These are phyloP conservation scores for Lucifuga dentata DNA, from an alignment of 2,113 vertebrate species.

Conservation along the genomic window DNA sequence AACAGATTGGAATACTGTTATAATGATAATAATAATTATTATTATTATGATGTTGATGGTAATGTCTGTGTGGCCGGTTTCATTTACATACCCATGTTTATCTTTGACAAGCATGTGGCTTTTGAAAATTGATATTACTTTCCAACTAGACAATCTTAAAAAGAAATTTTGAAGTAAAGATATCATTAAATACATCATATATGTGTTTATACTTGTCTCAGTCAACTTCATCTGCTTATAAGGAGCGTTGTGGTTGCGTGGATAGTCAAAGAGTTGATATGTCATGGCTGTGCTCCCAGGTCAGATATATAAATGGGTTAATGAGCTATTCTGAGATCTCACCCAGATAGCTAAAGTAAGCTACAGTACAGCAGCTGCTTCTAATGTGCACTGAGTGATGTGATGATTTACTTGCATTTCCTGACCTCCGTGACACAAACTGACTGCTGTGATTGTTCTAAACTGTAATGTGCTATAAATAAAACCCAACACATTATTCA, in stretches of 20 bases:
- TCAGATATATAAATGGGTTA: slow-evolving; percentile 76
- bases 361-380: slow-evolving; percentile 75
- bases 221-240: slow-evolving; percentile 40
- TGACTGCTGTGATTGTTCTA: neutral
- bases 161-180: neutral
- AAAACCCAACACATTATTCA: neutral
- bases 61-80: neutral
- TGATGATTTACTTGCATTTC: slow-evolving; percentile 59
- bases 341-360: slow-evolving; percentile 71
- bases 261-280: slow-evolving; percentile 39
- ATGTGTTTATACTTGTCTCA: slow-evolving; percentile 45
- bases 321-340: slow-evolving; percentile 79
- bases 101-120: neutral
- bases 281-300: slow-evolving; percentile 59
- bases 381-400: slow-evolving; percentile 34
- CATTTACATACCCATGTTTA: neutral
- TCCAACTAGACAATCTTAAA: neutral
- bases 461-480: neutral
- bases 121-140: neutral
- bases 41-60: neutral
- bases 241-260: slow-evolving; percentile 39
- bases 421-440: slow-evolving; percentile 15
- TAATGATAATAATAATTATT: neutral
- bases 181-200: neutral
- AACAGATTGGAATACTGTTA: too few relatives aligned